These are phyloP conservation scores for Mormyrus iriodes DNA, from an alignment of 2,113 vertebrate genomes.

Conservation along the genomic window DNA sequence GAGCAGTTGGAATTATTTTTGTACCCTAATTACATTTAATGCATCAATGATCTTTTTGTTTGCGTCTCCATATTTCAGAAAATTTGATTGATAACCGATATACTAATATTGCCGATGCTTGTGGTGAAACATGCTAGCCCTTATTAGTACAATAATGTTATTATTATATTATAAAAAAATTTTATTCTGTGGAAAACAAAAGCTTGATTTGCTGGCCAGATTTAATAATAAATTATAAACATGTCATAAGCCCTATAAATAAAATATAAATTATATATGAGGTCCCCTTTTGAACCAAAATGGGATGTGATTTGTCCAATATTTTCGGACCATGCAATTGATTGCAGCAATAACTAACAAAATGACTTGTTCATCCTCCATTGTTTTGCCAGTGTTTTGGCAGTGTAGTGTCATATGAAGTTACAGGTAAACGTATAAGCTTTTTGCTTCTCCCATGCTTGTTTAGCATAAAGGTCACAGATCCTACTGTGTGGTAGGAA, in stretches of 20 bases:
- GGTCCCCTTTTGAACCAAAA: neutral
- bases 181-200: neutral
- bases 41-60: neutral
- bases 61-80: neutral
- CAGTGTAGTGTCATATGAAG: neutral
- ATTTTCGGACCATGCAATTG: neutral
- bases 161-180: neutral
- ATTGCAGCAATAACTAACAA: neutral
- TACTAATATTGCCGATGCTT: neutral
- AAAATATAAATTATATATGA: neutral
- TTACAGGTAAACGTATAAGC: too few species aligned
- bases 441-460: neutral
- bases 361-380: neutral
- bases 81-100: neutral
- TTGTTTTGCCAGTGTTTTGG: neutral
- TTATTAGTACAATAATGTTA: neutral
- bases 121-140: neutral
- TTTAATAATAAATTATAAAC: neutral
- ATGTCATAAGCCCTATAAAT: neutral
- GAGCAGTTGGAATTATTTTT: neutral
- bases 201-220: neutral
- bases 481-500: neutral
- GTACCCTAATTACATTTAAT: neutral
- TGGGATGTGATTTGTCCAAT: neutral
- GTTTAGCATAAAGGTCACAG: neutral